Conservation (phyloP, 2,113 vertebrate genomes). For the Peromyscus californicus region DNA sequence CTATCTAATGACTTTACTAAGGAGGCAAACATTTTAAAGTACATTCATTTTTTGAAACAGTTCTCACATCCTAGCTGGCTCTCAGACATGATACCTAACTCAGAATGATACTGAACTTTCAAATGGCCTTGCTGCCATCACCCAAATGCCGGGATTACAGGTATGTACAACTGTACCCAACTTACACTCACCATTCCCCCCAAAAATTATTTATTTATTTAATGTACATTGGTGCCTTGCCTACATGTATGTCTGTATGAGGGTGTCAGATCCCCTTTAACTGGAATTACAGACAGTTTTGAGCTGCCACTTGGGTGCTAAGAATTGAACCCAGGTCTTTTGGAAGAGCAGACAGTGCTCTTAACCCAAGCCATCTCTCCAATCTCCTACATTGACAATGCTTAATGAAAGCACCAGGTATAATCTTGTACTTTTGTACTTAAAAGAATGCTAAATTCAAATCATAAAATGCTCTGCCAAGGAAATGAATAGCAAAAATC, state of each 20-base stretch:
- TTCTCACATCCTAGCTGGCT: background rate
- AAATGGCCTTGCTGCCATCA: background rate
- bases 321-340: no score
- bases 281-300: no score
- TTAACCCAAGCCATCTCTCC: no score
- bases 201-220: no score
- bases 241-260: no score
- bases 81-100: background rate
- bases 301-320: no score
- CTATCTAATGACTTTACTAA: background rate
- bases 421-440: constrained; percentile 39
- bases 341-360: no score
- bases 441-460: background rate
- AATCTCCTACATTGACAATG: background rate
- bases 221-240: no score
- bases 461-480: background rate
- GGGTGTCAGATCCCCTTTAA: no score
- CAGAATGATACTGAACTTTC: background rate
- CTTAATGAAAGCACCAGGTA: background rate
- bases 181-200: background rate
- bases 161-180: background rate
- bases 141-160: background rate
- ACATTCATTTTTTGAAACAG: background rate
- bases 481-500: background rate
- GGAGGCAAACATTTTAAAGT: background rate